Evolutionary conservation across 2,888 invertebrate genomes (phyloP).

Genomic region (Piscicola geometra): DNA sequence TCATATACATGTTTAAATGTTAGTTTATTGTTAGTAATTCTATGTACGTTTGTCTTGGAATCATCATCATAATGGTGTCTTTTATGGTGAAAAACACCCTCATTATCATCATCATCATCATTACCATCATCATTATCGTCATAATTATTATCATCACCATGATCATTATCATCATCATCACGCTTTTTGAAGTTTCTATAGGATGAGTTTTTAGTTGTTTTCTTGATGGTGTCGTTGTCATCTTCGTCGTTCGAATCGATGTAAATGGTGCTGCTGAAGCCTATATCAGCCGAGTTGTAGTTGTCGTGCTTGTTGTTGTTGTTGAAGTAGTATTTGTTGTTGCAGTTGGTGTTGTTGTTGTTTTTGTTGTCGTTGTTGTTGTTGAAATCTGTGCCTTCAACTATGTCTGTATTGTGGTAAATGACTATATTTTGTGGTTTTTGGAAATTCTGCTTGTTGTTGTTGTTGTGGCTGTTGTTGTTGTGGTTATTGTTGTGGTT

Average conservation of each 20-base stretch:
- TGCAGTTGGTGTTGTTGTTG: not conserved
- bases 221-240: slow-evolving; percentile 1
- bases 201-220: not conserved
- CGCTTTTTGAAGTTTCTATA: not conserved
- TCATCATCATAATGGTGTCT: no score
- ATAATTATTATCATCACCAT: not conserved
- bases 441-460: no score
- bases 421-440: not conserved
- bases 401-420: not conserved
- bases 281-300: no score
- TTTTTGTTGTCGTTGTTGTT: not conserved
- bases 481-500: slow-evolving; percentile 1
- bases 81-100: no score
- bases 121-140: not conserved
- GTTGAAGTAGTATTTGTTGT: no score
- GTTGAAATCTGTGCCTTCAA: not conserved
- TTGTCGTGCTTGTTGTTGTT: no score
- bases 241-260: not conserved
- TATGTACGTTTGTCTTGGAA: no score
- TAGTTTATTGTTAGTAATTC: no score
- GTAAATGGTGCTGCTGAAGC: no score
- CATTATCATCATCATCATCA: not conserved
- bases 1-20: no score
- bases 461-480: not conserved
- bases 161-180: not conserved